phyloP scores from a whole-genome alignment of 2,888 invertebrate species.

The Pemphredon lugubris region DNA sequence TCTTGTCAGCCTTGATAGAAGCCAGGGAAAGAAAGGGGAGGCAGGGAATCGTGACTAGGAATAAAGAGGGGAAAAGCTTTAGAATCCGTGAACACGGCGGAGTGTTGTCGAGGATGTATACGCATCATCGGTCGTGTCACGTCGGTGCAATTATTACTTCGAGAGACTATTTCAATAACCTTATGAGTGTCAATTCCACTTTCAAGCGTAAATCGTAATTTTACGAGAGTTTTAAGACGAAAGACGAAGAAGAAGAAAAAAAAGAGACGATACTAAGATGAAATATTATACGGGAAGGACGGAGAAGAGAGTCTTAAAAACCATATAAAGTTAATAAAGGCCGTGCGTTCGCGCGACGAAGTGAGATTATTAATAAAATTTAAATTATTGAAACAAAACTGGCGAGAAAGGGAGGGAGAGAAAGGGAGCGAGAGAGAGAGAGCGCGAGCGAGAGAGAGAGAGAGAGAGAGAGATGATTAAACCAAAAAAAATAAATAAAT shows the following conservation, averaged over 20 bases:
- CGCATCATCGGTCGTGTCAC: conserved; percentile 59
- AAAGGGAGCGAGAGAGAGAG: conserved; percentile 12
- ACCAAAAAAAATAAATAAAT: conserved; percentile 50
- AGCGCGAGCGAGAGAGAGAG: conserved; percentile 30
- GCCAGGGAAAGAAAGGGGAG: no score
- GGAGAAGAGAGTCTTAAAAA: conserved; percentile 54
- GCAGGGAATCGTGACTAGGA: no score
- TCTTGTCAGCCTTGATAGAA: no score
- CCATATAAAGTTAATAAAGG: conserved; percentile 73
- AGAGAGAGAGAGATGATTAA: conserved; percentile 40
- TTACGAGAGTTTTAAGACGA: conserved; percentile 69
- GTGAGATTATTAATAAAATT: conserved; percentile 83
- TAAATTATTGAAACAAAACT: conserved; percentile 68
- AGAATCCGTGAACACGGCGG: conserved; percentile 35
- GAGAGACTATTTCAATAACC: conserved; percentile 80
- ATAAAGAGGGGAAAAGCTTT: conserved; percentile 42
- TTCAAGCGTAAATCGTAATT: conserved; percentile 78
- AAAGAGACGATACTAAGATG: conserved; percentile 45
- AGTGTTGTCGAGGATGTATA: conserved; percentile 7
- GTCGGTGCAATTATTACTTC: conserved; percentile 79
- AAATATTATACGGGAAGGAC: conserved; percentile 38
- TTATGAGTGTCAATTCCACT: conserved; percentile 81
- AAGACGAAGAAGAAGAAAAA: conserved; percentile 59
- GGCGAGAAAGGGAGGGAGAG: conserved; percentile 55
- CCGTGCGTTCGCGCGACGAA: conserved; percentile 63